Evolutionary conservation across 2,888 invertebrate genomes (phyloP).

Genomic region (Hetaerina titia): DNA sequence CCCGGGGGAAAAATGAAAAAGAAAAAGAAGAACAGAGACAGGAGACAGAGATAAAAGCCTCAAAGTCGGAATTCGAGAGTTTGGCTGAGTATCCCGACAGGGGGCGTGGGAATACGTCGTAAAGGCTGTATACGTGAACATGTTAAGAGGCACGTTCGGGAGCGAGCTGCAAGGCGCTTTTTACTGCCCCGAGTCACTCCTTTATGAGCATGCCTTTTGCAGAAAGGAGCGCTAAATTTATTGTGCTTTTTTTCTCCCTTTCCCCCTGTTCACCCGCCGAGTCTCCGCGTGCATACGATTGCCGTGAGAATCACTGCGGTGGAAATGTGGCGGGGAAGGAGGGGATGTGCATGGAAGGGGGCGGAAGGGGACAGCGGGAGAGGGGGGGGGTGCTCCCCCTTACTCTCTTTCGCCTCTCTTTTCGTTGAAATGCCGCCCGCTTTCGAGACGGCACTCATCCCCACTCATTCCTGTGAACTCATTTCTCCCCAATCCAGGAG

Average conservation of each 20-base stretch:
- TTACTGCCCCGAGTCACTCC: slow-evolving; percentile 47
- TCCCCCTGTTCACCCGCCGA: background rate
- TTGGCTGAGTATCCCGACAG: slow-evolving; percentile 65
- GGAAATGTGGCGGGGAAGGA: background rate
- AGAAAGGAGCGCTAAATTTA: slow-evolving; percentile 22
- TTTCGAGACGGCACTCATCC: background rate
- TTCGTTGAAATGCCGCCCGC: background rate
- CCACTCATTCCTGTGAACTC: background rate
- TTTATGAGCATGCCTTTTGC: slow-evolving; percentile 55
- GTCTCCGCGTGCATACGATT: background rate
- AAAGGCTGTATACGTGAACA: slow-evolving; percentile 61
- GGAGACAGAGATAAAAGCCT: slow-evolving; percentile 49
- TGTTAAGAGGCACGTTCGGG: slow-evolving; percentile 61
- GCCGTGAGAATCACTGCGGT: slow-evolving; percentile 53
- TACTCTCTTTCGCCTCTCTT: background rate
- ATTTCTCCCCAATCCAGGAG: background rate
- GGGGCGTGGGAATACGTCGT: slow-evolving; percentile 63
- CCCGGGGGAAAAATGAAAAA: background rate
- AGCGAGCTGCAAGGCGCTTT: slow-evolving; percentile 52
- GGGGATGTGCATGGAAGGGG: background rate
- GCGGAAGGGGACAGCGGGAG: background rate
- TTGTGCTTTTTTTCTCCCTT: slow-evolving; percentile 8
- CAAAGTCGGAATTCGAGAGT: slow-evolving; percentile 59
- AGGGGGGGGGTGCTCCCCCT: background rate
- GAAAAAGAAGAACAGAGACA: background rate